Base-by-base conservation (phyloP, 92 coral and sea anemone species). In the Porites rus region DNA sequence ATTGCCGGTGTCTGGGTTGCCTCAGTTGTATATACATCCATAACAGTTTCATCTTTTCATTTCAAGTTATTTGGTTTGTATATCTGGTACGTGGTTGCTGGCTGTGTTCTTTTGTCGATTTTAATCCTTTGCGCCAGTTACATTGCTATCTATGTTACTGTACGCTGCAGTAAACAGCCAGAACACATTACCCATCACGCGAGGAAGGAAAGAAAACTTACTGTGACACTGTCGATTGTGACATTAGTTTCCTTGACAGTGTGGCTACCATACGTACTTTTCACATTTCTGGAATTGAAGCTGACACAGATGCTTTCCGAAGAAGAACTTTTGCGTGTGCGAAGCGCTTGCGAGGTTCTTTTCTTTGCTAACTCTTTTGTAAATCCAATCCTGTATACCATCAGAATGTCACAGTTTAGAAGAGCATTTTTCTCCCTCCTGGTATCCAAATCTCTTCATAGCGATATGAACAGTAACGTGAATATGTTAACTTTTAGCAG, bases 311-410 rank as follows among this genome's bases (percentile, higher is more conserved):
- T 10, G 18, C 46, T 73, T 1, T 73, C 87, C 19, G 25, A n/a
- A 1, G 81, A 22, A 50, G 81, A 51, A 3, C 52, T 74, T 20
- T 21, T 83, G 13, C 80, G 80, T 51, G 9, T 74, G 53, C 71
- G 80, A 22, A 17, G 50, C 6, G 56, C 52, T 51, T 75, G 72
- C 52, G 74, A 65, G 52, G 10, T 61, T 7, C 63, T 83, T 1
- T 83, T 83, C 63, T 83, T 46, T 60, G 80, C 87, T 4, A 83
- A 83, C 65, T 83, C 87, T 14, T 83, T 83, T 83, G 80, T 83
- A 52, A 83, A 83, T 83, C 80, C 87, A 51, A 73, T 73, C 8
- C 58, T 74, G 38, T 83, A 83, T 51, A 83, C 87, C 0, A 83
- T 83, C 63, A 83, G 87, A 13, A 83, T 83, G 52, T 80, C 80